Base-by-base conservation (phyloP, 2,113 vertebrate species). In the Leucopternis melanops region DNA sequence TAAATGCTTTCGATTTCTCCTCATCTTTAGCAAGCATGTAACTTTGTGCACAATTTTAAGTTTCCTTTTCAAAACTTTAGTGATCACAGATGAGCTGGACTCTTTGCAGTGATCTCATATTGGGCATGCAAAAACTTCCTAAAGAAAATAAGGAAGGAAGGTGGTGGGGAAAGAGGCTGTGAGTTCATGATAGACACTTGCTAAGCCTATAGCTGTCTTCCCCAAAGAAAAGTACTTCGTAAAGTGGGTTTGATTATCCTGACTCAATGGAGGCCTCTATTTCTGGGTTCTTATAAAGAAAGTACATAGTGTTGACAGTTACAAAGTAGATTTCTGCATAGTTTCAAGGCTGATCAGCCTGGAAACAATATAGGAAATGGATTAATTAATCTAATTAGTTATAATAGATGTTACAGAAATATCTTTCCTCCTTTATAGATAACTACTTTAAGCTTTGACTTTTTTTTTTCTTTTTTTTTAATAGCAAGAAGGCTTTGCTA, bases 401-500 rank as follows among this genome's bases (percentile, higher is more conserved):
- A 32, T 34, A 63, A 61, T 13, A 62, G 18, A 32, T 40, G 16
- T 62, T 65, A 81, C 21, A 47, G 67, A 94, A 82, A 29, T 58
- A 50, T 3, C 3, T 49, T 86, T 93, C 32, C 34, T 72, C 31
- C 18, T 62, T 93, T 77, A 34, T 27, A 57, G 20, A 36, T 21
- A 69, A 75, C 83, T 61, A 36, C 26, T 86, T 69, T 2, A 59
- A 73, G 29, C 14, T 94, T 38, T 92, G 55, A 34, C 40, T 62
- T 70, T 70, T 42, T 25, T n/a, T n/a, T 70, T 70, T 38, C 22
- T 32, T 36, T 87, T 36, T 59, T 87, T 66, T 96, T 70, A 55
- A 25, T 77, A 99, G 99, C 99, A 98, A 93, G 99, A 99, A 71
- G 99, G 99, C 79, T 99, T 99, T 95, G 98, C 99, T 29, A 99